These are phyloP conservation scores for Rosalia funebris DNA, from an alignment of 2,888 invertebrate genomes.

Conservation along the genomic window DNA sequence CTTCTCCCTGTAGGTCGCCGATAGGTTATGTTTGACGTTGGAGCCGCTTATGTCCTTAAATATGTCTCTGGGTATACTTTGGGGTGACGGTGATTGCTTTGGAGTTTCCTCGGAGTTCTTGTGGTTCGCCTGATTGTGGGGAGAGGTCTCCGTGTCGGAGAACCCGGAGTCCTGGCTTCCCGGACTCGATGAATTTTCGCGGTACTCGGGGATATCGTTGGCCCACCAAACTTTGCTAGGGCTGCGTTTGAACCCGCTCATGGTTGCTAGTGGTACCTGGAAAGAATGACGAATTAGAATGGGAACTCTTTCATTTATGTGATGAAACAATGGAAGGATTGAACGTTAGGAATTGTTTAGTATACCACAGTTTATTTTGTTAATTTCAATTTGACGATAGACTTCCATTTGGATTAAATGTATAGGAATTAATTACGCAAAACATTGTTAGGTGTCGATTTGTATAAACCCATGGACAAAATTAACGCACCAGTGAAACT, in stretches of 20 bases:
- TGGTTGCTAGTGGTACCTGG: too few relatives aligned
- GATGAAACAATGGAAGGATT: too few relatives aligned
- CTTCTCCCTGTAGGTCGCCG: conserved; percentile 63
- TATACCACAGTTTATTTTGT: too few relatives aligned
- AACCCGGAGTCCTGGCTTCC: conserved; percentile 81
- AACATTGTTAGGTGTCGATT: too few relatives aligned
- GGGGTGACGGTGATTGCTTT: conserved; percentile 31
- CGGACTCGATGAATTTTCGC: conserved; percentile 71
- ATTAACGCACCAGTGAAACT: too few relatives aligned
- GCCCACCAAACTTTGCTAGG: conserved; percentile 78
- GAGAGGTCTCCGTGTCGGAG: conserved; percentile 79
- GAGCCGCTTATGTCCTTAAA: conserved; percentile 49
- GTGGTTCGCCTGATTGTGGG: conserved; percentile 59
- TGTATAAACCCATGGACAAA: too few relatives aligned
- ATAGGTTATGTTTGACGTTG: conserved; percentile 48
- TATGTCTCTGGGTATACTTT: conserved; percentile 53
- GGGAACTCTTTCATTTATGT: too few relatives aligned
- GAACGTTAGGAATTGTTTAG: too few relatives aligned
- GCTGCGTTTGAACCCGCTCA: conserved; percentile 75
- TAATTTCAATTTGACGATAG: too few relatives aligned
- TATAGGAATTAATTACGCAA: too few relatives aligned
- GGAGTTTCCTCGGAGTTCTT: conserved; percentile 43
- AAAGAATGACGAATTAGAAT: too few relatives aligned
- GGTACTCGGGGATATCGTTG: conserved; percentile 55
- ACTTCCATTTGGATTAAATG: too few relatives aligned